Base-by-base conservation (phyloP, 2,888 invertebrate genomes). In the Slavum lentiscoides region DNA sequence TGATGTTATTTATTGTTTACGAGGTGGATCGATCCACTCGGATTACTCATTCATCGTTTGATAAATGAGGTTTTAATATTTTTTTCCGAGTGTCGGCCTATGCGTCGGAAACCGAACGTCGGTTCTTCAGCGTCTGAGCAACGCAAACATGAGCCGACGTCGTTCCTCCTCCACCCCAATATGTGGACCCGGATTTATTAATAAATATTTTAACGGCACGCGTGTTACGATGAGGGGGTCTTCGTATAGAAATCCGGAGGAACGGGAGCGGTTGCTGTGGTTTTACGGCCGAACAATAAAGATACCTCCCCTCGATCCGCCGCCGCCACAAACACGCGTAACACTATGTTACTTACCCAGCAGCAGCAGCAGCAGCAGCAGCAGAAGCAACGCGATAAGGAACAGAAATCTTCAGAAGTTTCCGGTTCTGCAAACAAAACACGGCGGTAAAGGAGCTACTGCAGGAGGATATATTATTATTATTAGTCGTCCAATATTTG, bases 331-430 rank as follows among this genome's bases (percentile, higher is more conserved):
- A 30, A 30, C 30, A 30, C 30, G 30, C 30, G 30, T 30, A 30
- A 30, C 30, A 30, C 30, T 30, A 30, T 30, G 4, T 30, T 30
- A 30, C 4, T 1, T 43, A 43, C n/a, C n/a, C 59, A 8, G 21
- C 59, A 37, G 49, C 17, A 19, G 6, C 2, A 30, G 13, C 19
- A 11, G 21, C 13, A 19, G 58, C 59, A 8, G 21, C 59, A 37
- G 49, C 17, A 19, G 6, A 9, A 30, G 13, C 19, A 11, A 49
- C 13, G 39, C 66, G 80, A 80, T 80, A 80, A 80, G 80, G 66
- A 80, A 72, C 80, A 39, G 77, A 80, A 80, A 80, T 80, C 77
- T 64, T 19, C 55, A 72, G 80, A 64, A 80, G 62, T 80, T 72
- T 80, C 80, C 72, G 64, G 69, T 72, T 58, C 70, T 66, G 66